phyloP scores from a whole-genome alignment of 2,113 vertebrate species.

The Propithecus coquereli region DNA sequence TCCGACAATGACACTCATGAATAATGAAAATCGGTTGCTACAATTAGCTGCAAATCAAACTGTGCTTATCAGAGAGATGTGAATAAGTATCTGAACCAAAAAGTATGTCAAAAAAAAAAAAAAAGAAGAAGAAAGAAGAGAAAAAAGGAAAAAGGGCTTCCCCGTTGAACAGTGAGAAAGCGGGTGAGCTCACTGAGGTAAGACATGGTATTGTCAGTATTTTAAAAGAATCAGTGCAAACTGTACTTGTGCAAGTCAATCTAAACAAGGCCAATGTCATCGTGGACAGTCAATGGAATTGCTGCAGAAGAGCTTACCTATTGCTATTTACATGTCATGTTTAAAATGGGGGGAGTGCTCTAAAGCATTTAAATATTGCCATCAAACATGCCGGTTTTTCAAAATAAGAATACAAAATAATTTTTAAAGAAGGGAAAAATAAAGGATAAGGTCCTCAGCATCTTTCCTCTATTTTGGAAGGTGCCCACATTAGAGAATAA shows the following conservation, averaged over 20 bases:
- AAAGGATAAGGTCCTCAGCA: neutral
- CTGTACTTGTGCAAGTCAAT: neutral
- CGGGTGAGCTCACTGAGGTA: too few species aligned
- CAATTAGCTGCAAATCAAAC: slow-evolving; percentile 81
- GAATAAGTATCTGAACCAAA: slow-evolving; percentile 66
- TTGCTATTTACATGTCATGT: neutral
- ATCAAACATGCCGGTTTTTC: neutral
- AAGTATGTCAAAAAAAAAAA: neutral
- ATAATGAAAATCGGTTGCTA: slow-evolving; percentile 78
- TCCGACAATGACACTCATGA: slow-evolving; percentile 76
- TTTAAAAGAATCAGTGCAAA: neutral
- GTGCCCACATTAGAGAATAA: neutral
- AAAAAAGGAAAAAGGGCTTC: neutral
- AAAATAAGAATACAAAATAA: neutral
- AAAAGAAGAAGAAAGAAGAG: neutral
- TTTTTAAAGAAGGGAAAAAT: neutral
- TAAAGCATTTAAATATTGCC: neutral
- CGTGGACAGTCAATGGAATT: too few species aligned
- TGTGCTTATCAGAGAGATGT: slow-evolving; percentile 68
- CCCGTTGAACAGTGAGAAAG: neutral
- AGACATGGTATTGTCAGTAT: neutral
- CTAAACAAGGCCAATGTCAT: neutral
- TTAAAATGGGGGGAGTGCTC: neutral
- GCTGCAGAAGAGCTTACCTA: neutral
- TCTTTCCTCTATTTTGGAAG: neutral